Evolutionary conservation across 2,797 vertebrate genomes (phyloP), one percentile per base, ranked within the genome.

Genomic region (Scolopax rusticola): DNA sequence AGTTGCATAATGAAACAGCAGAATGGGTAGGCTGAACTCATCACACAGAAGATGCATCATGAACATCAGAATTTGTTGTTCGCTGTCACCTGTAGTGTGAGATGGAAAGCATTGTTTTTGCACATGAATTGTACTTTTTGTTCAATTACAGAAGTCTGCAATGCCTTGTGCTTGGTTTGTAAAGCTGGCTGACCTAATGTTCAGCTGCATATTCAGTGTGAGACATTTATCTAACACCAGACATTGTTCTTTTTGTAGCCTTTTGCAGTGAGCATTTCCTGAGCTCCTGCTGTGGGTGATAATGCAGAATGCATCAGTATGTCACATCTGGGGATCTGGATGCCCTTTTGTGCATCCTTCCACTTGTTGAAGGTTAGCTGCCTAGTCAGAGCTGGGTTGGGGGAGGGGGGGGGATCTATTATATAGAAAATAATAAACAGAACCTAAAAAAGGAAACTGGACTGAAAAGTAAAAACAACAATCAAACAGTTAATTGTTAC

Each of bases 161-260:
- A 63, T 70, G 87, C 70, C 79, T 95, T 84, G 69, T 87, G 78
- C 89, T 96, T 89, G 82, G 54, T 83, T 87, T 68, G 67, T 84
- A 73, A 87, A 92, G 43, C 86, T 82, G 65, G 21, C 87, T 97
- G 97, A 97, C 61, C 86, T 98, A 96, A 98, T 89, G 54, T 91
- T 97, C 98, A 97, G 97, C 97, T 98, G 95, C 56, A 40, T 94
- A 48, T 89, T 87, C 93, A 77, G 54, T n/a, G 30, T 61, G 73
- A 95, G 61, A 85, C 84, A 40, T 83, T 96, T 83, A 53, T 93
- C 84, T 89, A 81, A 93, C 60, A 57, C 60, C 12, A 50, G 24
- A n/a, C 87, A 89, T 70, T 97, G 93, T 97, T 96, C 82, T 78
- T 75, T 89, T 76, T 80, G 45, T 57, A 53, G 76, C 30, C 33